Conservation (phyloP, 2,113 vertebrate genomes). For the Uropsilus gracilis region DNA sequence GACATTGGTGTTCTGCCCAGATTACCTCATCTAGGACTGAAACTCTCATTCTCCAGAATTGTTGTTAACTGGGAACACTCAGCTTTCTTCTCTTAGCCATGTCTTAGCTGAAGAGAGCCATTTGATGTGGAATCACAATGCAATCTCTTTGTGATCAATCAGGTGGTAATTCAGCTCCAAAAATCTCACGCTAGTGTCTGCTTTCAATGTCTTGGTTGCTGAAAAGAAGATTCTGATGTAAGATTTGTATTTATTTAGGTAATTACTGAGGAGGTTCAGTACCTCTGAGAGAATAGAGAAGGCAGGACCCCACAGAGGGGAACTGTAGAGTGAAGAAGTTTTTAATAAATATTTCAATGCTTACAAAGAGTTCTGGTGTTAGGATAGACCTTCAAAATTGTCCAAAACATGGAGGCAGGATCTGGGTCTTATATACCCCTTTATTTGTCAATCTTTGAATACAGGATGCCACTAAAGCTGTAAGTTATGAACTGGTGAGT, state of each 20-base stretch:
- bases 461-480: neutral
- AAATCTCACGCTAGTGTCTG: neutral
- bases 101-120: neutral
- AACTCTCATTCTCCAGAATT: neutral
- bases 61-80: neutral
- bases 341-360: neutral
- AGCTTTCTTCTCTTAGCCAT: neutral
- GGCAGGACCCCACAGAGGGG: neutral
- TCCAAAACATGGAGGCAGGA: neutral
- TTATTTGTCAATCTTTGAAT: neutral
- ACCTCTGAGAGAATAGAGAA: neutral
- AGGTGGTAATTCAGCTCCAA: neutral
- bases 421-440: neutral
- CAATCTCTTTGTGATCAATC: neutral
- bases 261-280: neutral
- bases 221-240: neutral
- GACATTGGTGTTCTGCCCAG: neutral
- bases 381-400: neutral
- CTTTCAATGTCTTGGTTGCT: neutral
- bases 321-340: neutral
- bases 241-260: neutral
- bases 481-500: neutral
- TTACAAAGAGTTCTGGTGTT: neutral
- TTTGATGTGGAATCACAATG: neutral
- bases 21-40: neutral